Conservation (phyloP, 2,113 vertebrate genomes). For the Aleadryas rufinucha region DNA sequence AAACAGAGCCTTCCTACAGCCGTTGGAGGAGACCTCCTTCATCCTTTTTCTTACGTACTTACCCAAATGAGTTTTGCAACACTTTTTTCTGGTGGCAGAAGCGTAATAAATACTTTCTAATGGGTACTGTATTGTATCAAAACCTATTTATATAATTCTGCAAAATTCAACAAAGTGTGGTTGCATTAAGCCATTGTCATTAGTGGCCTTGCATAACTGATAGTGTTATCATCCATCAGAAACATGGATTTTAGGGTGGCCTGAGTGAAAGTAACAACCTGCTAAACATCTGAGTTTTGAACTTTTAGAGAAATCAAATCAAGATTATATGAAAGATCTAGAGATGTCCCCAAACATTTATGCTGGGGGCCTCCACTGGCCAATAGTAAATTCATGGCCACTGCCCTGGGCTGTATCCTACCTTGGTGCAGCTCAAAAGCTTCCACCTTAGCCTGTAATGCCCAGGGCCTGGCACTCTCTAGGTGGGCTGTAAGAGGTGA, state of each 20-base stretch:
- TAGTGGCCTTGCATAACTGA: neutral
- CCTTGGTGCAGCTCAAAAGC: neutral
- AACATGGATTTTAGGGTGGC: neutral
- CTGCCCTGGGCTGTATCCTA: neutral
- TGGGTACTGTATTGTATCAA: neutral
- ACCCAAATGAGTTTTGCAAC: neutral
- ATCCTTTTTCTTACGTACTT: neutral
- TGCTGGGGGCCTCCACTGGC: neutral
- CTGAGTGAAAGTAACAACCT: neutral
- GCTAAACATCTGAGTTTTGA: neutral
- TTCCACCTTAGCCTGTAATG: neutral
- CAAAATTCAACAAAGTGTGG: neutral
- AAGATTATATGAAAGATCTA: neutral
- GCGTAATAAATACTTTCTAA: neutral
- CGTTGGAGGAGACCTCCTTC: neutral
- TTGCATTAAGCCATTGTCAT: accelerated
- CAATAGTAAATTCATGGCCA: neutral
- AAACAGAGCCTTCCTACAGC: neutral
- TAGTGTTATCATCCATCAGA: neutral
- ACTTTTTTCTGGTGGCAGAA: neutral
- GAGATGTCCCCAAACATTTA: neutral
- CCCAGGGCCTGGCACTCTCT: neutral
- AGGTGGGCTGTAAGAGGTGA: neutral
- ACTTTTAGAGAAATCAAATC: neutral
- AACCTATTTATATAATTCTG: neutral